phyloP scores from a whole-genome alignment of 2,113 vertebrate genomes.

The Macheiramphus alcinus region DNA sequence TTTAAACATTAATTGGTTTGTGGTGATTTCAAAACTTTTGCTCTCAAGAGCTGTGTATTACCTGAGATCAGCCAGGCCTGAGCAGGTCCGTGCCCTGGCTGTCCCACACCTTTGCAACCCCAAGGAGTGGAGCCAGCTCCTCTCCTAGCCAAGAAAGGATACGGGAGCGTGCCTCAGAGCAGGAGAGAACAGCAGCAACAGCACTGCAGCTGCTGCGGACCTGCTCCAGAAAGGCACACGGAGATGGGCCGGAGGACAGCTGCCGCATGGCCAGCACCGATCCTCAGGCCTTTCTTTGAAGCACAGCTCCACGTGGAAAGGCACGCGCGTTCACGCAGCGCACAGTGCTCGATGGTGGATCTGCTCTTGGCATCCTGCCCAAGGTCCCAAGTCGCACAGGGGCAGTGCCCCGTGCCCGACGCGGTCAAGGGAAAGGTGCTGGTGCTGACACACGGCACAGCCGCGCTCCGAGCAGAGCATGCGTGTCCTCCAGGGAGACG shows the following conservation, averaged over 20 bases:
- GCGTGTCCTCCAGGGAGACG: accelerated
- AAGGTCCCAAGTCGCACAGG: not conserved
- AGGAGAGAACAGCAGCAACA: not conserved
- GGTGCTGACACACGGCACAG: too few relatives aligned
- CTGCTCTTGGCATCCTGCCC: not conserved
- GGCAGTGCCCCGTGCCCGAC: not conserved
- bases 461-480: accelerated
- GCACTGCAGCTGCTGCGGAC: not conserved
- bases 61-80: not conserved
- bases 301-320: not conserved
- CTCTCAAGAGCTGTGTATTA: not conserved
- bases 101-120: not conserved
- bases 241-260: too few relatives aligned
- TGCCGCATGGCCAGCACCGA: accelerated
- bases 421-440: not conserved
- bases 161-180: not conserved
- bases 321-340: accelerated
- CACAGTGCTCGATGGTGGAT: accelerated
- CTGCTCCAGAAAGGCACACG: not conserved
- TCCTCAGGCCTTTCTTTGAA: not conserved
- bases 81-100: too few relatives aligned
- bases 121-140: not conserved
- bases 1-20: not conserved
- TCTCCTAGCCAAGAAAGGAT: not conserved
- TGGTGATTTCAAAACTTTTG: not conserved